Percentiles rank a stretch among this genome's conserved stretches.
phyloP scores from a whole-genome alignment of 2,888 invertebrate species.

The Alviniconcha strummeri region DNA sequence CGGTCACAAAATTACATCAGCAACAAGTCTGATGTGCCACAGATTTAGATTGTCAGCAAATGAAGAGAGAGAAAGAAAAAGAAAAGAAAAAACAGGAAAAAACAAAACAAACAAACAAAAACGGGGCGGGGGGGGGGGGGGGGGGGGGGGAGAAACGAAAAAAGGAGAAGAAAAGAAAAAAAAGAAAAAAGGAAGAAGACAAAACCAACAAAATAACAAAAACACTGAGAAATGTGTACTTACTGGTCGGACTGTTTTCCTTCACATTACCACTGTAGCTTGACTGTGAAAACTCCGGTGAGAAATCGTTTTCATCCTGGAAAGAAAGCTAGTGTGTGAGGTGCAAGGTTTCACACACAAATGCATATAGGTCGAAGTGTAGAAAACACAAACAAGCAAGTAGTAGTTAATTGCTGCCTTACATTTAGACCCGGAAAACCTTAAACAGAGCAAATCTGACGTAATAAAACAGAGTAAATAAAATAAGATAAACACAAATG shows the following conservation, averaged over 20 bases:
- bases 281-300: constrained; percentile 84
- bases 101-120: background rate
- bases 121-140: background rate
- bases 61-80: background rate
- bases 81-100: background rate
- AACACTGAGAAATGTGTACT: background rate
- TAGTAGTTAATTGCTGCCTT: too few relatives aligned
- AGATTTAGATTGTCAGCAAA: too few relatives aligned
- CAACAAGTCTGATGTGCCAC: too few relatives aligned
- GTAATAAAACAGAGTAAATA: too few relatives aligned
- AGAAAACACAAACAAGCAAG: too few relatives aligned
- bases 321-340: background rate
- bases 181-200: background rate
- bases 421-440: too few relatives aligned
- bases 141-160: background rate
- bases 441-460: too few relatives aligned
- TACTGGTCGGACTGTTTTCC: constrained; percentile 87
- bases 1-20: too few relatives aligned
- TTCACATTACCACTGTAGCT: constrained; percentile 84
- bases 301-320: constrained; percentile 90
- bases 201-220: background rate
- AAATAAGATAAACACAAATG: too few relatives aligned
- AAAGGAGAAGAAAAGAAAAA: background rate
- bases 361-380: too few relatives aligned
- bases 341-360: background rate